phyloP scores from a whole-genome alignment of 2,797 vertebrate genomes.

The Coccyzus lansbergi region DNA sequence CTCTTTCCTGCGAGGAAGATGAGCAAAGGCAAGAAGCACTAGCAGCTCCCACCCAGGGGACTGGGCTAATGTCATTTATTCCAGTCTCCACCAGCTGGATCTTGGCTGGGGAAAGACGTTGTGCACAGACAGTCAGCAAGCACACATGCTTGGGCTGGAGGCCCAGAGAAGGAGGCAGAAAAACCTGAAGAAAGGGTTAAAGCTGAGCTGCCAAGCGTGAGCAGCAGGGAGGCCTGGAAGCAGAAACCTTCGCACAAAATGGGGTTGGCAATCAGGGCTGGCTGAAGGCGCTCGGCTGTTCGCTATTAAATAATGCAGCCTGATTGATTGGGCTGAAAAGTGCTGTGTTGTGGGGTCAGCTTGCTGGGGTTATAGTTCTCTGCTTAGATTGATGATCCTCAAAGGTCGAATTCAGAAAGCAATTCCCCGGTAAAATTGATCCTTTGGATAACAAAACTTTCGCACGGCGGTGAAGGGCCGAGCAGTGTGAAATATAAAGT shows the following conservation, averaged over 20 bases:
- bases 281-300: not conserved
- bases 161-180: not conserved
- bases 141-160: not conserved
- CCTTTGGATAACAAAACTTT: not conserved
- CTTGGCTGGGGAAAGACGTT: not conserved
- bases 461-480: constrained; percentile 46
- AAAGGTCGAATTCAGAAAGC: constrained; percentile 70
- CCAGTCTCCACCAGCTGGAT: constrained; percentile 23
- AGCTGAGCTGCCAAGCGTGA: fast-evolving
- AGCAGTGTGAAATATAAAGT: not conserved
- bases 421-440: constrained; percentile 60
- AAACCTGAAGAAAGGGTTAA: not conserved
- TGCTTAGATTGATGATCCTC: constrained; percentile 65
- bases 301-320: constrained; percentile 67
- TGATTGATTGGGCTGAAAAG: constrained; percentile 67
- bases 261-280: not conserved
- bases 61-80: constrained; percentile 42
- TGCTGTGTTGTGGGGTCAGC: constrained; percentile 42
- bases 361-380: constrained; percentile 52
- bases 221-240: not conserved
- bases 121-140: fast-evolving
- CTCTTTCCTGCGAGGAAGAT: not conserved
- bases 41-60: constrained; percentile 24
- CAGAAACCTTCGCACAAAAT: not conserved
- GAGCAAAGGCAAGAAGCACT: not conserved